These are phyloP conservation scores for Ganaspis brasiliensis DNA, from an alignment of 2,888 invertebrate species.

Conservation along the genomic window DNA sequence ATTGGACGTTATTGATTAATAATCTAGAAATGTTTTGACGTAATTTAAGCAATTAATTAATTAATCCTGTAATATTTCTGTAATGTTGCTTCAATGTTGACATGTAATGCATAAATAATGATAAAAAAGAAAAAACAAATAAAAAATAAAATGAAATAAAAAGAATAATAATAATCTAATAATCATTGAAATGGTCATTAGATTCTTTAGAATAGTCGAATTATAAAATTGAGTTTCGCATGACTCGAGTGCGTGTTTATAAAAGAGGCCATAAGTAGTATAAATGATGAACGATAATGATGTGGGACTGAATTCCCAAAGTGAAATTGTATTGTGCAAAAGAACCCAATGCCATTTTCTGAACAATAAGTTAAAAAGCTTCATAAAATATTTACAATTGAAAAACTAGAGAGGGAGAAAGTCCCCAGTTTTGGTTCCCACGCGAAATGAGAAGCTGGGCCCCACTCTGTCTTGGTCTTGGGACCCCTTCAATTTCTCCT, in stretches of 20 bases:
- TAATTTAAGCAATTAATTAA: too few relatives aligned
- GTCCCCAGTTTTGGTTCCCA: constrained; percentile 72
- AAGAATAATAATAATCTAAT: too few relatives aligned
- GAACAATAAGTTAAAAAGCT: constrained; percentile 37
- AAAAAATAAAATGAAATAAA: too few relatives aligned
- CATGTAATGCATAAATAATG: too few relatives aligned
- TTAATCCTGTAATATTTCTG: too few relatives aligned
- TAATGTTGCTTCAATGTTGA: too few relatives aligned
- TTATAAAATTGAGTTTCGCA: too few relatives aligned
- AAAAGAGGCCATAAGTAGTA: not conserved
- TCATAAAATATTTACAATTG: constrained; percentile 42
- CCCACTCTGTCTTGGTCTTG: constrained; percentile 49
- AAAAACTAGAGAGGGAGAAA: constrained; percentile 46
- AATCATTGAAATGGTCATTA: not conserved
- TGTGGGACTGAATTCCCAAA: constrained; percentile 37
- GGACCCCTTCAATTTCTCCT: constrained; percentile 38
- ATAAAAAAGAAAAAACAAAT: too few relatives aligned
- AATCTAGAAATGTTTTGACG: too few relatives aligned
- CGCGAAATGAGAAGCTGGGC: constrained; percentile 62
- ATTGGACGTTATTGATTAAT: too few relatives aligned
- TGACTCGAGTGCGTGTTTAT: not conserved
- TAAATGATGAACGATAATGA: constrained; percentile 14
- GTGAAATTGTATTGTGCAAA: constrained; percentile 11
- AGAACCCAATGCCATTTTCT: constrained; percentile 18
- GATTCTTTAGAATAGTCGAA: too few relatives aligned